Evolutionary conservation across 2,113 vertebrate genomes (phyloP), one percentile per base, ranked within the genome.

Genomic region (Actenoides hombroni): DNA sequence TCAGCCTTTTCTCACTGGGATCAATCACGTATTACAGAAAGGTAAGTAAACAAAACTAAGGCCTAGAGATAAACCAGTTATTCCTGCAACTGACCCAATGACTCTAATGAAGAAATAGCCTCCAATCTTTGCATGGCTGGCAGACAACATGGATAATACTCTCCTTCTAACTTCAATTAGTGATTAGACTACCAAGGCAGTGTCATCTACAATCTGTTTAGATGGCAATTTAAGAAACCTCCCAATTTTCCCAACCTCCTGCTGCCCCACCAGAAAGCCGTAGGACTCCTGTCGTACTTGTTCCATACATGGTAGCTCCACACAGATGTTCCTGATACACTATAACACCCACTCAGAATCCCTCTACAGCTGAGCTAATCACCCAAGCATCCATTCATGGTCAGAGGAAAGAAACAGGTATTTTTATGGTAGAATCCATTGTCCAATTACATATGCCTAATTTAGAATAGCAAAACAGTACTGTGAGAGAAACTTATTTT

Each of bases 291-390:
- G 5, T 48, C 9, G 64, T 33, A 44, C 5, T 70, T 40, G 13
- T 63, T 77, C 10, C 25, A 71, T 7, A 51, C 20, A 13, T 56
- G 7, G 11, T 46, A 56, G 9, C 19, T 68, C 26, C n/a, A 44
- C 0, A 0, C 13, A 68, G 28, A 12, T 51, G 20, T 51, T 70
- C 39, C 46, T 60, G 15, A 33, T 39, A 13, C 3, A 11, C 7
- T 54, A 4, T 9, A 69, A 25, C 8, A 75, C 4, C 25, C 49
- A 29, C 5, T 19, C 14, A 81, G 37, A 56, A 10, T 44, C 17
- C 19, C 19, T 46, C 40, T 51, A 35, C 23, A 73, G 21, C 16
- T 83, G 16, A 90, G 18, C 6, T 53, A 79, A 10, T 1, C 3
- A 29, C 20, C 4, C 37, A 46, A 71, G 59, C 21, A 76, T 10